Conservation (phyloP, 2,797 vertebrate species). For the Trematomus bernacchii region DNA sequence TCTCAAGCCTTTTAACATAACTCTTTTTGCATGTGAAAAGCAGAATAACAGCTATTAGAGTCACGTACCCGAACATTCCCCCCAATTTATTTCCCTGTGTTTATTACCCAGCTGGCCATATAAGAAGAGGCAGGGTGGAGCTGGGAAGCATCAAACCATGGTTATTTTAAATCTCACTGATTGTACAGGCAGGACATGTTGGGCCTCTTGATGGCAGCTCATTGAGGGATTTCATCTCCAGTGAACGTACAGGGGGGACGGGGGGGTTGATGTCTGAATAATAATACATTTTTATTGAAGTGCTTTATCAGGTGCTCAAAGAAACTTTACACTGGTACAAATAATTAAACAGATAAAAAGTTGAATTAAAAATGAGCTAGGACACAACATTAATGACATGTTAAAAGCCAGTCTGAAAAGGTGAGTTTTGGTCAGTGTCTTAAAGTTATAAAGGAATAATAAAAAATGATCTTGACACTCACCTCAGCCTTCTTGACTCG, state of each 20-base stretch:
- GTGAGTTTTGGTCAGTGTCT: too few species aligned
- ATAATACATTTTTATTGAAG: too few species aligned
- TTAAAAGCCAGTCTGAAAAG: too few species aligned
- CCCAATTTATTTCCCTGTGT: conserved; percentile 64
- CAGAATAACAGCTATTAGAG: conserved; percentile 66
- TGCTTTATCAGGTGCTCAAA: too few species aligned
- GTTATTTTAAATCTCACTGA: conserved; percentile 24
- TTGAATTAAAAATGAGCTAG: too few species aligned
- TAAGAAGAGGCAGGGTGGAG: conserved; percentile 10
- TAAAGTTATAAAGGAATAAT: too few species aligned
- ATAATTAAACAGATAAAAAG: too few species aligned
- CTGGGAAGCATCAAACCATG: conserved; percentile 21
- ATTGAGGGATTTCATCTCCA: background rate
- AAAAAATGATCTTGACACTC: conserved; percentile 43
- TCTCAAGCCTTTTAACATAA: conserved; percentile 70
- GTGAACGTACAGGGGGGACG: background rate
- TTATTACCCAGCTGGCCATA: conserved; percentile 47
- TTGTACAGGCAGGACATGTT: background rate
- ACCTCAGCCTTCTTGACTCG: conserved; percentile 95
- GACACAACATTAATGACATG: too few species aligned
- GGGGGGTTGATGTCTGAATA: too few species aligned
- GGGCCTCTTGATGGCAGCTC: conserved; percentile 11
- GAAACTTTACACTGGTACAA: too few species aligned
- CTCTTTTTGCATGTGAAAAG: conserved; percentile 68
- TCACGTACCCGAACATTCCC: conserved; percentile 58